Evolutionary conservation across 1,140 invertebrate species (phyloP).

Genomic region (Eciton burchellii): DNA sequence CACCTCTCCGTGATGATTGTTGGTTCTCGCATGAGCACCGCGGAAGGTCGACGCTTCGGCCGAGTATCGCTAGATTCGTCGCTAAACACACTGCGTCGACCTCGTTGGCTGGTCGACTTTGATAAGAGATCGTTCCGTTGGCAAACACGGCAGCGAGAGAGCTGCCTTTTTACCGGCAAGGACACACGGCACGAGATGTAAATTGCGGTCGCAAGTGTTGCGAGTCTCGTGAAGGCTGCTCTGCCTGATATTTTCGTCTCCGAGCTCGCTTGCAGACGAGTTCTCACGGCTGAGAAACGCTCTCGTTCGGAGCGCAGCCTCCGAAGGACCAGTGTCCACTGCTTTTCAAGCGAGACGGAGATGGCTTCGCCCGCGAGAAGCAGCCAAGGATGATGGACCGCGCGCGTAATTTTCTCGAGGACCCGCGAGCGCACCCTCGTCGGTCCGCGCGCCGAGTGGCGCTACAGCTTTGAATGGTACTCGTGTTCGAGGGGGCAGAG

Average conservation of each 20-base stretch:
- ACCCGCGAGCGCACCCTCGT: constrained; percentile 41
- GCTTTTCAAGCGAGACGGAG: too few relatives aligned
- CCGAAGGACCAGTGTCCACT: too few relatives aligned
- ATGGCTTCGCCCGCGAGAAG: constrained; percentile 19
- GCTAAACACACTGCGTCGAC: constrained; percentile 1
- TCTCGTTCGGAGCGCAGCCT: too few relatives aligned
- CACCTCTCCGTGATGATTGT: too few relatives aligned
- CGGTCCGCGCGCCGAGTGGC: constrained; percentile 45
- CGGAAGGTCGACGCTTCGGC: not conserved
- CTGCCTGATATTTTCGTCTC: too few relatives aligned
- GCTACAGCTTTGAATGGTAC: constrained; percentile 65
- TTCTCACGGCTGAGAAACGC: too few relatives aligned
- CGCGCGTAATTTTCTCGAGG: constrained; percentile 53
- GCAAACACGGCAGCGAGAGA: constrained; percentile 29
- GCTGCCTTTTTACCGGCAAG: constrained; percentile 28
- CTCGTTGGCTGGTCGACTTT: constrained; percentile 8
- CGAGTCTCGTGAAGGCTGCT: too few relatives aligned
- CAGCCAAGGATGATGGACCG: too few relatives aligned
- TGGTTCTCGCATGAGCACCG: too few relatives aligned
- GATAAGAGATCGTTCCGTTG: constrained; percentile 39
- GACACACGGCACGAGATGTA: not conserved
- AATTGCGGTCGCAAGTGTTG: too few relatives aligned
- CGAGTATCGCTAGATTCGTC: constrained; percentile 24
- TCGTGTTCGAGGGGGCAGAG: constrained; percentile 65
- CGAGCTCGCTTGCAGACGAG: too few relatives aligned